phyloP scores from a whole-genome alignment of 2,113 vertebrate genomes.

The Dryoscopus gambensis region DNA sequence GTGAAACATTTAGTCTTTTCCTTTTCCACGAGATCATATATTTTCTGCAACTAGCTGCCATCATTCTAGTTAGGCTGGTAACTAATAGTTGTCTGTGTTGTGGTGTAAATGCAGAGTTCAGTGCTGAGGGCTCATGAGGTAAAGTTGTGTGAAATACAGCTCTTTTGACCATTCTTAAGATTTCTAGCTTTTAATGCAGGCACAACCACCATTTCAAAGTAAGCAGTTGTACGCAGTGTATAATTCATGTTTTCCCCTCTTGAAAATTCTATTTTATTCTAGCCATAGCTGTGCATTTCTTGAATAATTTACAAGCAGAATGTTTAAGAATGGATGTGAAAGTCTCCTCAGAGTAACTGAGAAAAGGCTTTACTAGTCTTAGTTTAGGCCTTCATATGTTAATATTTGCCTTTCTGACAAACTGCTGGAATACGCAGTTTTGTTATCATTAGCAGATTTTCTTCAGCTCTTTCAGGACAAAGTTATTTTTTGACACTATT shows the following conservation, averaged over 20 bases:
- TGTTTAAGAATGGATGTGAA: background rate
- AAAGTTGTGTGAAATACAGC: background rate
- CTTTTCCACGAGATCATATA: background rate
- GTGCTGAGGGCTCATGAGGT: background rate
- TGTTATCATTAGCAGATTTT: conserved; percentile 5
- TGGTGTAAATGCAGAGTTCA: background rate
- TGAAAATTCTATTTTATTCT: background rate
- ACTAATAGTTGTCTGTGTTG: background rate
- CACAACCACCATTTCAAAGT: background rate
- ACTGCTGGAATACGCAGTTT: background rate
- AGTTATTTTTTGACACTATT: background rate
- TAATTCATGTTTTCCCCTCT: background rate
- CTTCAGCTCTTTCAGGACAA: background rate
- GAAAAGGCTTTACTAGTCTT: background rate
- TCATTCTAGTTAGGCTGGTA: background rate
- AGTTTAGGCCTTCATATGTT: background rate
- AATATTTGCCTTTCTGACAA: conserved; percentile 18
- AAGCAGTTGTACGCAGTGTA: background rate
- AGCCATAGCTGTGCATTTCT: background rate
- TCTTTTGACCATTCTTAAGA: background rate
- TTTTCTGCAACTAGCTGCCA: background rate
- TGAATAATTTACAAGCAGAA: conserved; percentile 5
- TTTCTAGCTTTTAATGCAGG: background rate
- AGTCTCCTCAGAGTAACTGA: background rate
- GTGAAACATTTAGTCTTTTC: background rate